Evolutionary conservation across 2,888 invertebrate species (phyloP).

Genomic region (Glaucopsyche alexis): DNA sequence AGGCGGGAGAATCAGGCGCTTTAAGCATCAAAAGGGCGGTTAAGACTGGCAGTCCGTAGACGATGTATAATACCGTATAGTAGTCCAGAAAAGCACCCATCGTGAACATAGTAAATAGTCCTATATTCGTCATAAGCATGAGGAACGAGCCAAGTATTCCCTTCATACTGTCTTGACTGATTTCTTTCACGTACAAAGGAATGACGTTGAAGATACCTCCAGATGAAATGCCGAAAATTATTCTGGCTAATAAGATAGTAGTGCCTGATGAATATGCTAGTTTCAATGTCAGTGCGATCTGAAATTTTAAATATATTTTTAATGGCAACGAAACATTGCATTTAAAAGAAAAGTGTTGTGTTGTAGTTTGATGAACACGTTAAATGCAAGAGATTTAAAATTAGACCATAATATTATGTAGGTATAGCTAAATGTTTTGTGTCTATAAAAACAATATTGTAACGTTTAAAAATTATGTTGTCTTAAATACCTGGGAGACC

Average conservation of each 20-base stretch:
- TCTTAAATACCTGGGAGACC: too few relatives aligned
- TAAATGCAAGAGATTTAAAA: too few relatives aligned
- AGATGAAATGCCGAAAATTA: slow-evolving; percentile 48
- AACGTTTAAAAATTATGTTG: too few relatives aligned
- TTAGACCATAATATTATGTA: too few relatives aligned
- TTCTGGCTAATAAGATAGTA: slow-evolving; percentile 49
- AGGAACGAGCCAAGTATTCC: slow-evolving; percentile 50
- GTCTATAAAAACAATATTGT: too few relatives aligned
- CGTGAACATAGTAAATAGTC: slow-evolving; percentile 51
- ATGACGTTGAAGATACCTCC: slow-evolving; percentile 53
- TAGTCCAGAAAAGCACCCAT: slow-evolving; percentile 56
- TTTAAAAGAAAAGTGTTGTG: too few relatives aligned
- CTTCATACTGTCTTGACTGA: slow-evolving; percentile 54
- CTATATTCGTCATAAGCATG: slow-evolving; percentile 49
- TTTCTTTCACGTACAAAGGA: slow-evolving; percentile 58
- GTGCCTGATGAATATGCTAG: slow-evolving; percentile 47
- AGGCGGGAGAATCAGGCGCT: slow-evolving; percentile 63
- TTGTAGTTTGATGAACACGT: too few relatives aligned
- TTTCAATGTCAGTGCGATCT: slow-evolving; percentile 60
- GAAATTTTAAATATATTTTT: slow-evolving; percentile 38
- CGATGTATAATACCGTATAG: slow-evolving; percentile 49
- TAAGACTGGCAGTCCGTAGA: slow-evolving; percentile 46
- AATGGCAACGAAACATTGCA: too few relatives aligned
- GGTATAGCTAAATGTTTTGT: too few relatives aligned
- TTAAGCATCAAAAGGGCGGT: slow-evolving; percentile 47